These are phyloP conservation scores for Zeugodacus cucurbitae DNA, from an alignment of 1,140 invertebrate genomes.

Conservation along the genomic window DNA sequence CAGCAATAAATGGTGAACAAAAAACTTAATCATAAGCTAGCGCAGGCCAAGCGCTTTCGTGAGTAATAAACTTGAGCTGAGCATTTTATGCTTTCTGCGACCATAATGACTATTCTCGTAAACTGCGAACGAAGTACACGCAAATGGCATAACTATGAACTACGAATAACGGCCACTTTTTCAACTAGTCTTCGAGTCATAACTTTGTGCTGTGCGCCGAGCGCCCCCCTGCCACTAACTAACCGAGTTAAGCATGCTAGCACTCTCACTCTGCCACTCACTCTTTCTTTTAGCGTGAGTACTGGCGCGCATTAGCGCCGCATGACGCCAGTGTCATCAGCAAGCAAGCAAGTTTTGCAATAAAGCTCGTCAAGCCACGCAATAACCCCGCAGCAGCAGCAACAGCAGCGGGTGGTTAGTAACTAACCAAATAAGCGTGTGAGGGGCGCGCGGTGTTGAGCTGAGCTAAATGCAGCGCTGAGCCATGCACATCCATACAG, in stretches of 20 bases:
- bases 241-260: background rate
- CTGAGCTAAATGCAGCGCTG: background rate
- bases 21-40: background rate
- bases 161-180: background rate
- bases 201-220: background rate
- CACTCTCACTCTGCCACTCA: background rate
- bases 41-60: background rate
- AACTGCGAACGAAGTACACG: background rate
- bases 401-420: background rate
- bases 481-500: background rate
- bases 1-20: background rate
- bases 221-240: background rate
- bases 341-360: background rate
- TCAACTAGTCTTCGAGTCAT: background rate
- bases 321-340: constrained; percentile 2
- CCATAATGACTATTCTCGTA: constrained; percentile 19
- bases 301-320: background rate
- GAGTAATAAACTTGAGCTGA: background rate
- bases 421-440: background rate
- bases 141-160: constrained; percentile 30
- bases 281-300: background rate
- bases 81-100: background rate
- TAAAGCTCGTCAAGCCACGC: background rate
- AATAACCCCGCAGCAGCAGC: background rate
- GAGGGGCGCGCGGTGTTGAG: background rate